phyloP scores from a whole-genome alignment of 2,113 vertebrate species.

The Hypomesus transpacificus region DNA sequence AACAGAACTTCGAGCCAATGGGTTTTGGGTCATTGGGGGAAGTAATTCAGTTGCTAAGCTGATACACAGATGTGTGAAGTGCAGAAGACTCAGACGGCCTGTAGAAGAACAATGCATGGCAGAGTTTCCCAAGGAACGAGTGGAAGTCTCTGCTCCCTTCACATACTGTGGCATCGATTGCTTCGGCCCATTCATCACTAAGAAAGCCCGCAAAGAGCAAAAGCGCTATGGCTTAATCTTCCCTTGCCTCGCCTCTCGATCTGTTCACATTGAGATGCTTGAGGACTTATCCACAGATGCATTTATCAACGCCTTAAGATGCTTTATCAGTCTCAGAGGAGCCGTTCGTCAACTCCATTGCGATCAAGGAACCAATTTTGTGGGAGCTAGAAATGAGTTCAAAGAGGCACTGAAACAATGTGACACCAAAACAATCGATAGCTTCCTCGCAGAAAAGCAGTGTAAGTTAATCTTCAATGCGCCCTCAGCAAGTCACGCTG shows the following conservation, averaged over 20 bases:
- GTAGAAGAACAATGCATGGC: not conserved
- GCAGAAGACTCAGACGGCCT: too few relatives aligned
- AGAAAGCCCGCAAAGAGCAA: conserved; percentile 17
- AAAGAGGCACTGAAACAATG: conserved; percentile 15
- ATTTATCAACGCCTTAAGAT: conserved; percentile 32
- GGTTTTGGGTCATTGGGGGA: conserved; percentile 1
- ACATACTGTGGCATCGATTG: conserved; percentile 27
- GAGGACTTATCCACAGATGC: conserved; percentile 32
- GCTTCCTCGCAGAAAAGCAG: conserved; percentile 18
- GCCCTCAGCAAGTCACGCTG: conserved; percentile 24
- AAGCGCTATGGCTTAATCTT: conserved; percentile 20
- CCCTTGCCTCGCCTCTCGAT: conserved; percentile 8
- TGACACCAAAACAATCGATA: not conserved
- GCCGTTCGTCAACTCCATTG: conserved; percentile 19
- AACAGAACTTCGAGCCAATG: not conserved
- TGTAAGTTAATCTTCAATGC: conserved; percentile 26
- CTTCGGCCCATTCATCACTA: conserved; percentile 25
- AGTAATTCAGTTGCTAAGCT: too few relatives aligned
- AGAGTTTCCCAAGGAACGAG: conserved; percentile 10
- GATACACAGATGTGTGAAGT: too few relatives aligned
- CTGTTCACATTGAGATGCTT: conserved; percentile 30
- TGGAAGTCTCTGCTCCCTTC: conserved; percentile 13
- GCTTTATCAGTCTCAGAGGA: conserved; percentile 29
- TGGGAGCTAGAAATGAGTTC: conserved; percentile 20
- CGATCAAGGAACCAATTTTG: conserved; percentile 27